Base-by-base conservation (phyloP, 1,140 invertebrate species). In the Zaprionus davidi region DNA sequence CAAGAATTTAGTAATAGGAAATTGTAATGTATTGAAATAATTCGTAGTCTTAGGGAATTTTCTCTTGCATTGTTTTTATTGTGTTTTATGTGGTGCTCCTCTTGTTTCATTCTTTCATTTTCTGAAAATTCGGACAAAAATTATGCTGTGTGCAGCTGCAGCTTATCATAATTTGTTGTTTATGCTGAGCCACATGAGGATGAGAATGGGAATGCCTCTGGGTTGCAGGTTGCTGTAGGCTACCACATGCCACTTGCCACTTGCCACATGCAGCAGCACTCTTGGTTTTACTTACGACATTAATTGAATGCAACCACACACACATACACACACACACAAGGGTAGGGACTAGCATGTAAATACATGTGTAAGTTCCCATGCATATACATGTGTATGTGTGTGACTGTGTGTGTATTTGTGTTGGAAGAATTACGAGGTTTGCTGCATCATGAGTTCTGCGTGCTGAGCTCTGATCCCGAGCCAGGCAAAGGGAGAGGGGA, bases 391-490 rank as follows among this genome's bases (percentile, higher is more conserved):
- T 51, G 34, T 41, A 13, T 36, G 53, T 20, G 36, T 66, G 22
- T 60, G 58, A 3, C 31, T 22, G 38, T 60, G 6, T 28, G 41
- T 63, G 24, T 46, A n/a, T 60, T 3, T 64, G 28, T 55, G 13
- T 26, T 5, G 46, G 46, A 12, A 46, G 36, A n/a, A 64, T 64
- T 63, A 55, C 31, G 26, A 22, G 44, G n/a, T 51, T 64, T 64
- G 66, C 38, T 75, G 67, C 67, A 70, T 58, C 72, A 63, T 75
- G 59, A 75, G 57, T 49, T 49, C 55, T 51, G 46, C 15, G 36
- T 51, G 20, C 46, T 51, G 46, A n/a, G 36, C 36, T 41, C 64
- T 70, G 71, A 63, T 74, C 38, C 71, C 22, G 26, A 46, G 22
- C 13, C 28, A 62, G 41, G n/a, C n/a, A 17, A 3, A 20, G 2